Evolutionary conservation across 2,797 vertebrate species (phyloP), one percentile per base, ranked within the genome.

Genomic region (Hippoglossus hippoglossus): DNA sequence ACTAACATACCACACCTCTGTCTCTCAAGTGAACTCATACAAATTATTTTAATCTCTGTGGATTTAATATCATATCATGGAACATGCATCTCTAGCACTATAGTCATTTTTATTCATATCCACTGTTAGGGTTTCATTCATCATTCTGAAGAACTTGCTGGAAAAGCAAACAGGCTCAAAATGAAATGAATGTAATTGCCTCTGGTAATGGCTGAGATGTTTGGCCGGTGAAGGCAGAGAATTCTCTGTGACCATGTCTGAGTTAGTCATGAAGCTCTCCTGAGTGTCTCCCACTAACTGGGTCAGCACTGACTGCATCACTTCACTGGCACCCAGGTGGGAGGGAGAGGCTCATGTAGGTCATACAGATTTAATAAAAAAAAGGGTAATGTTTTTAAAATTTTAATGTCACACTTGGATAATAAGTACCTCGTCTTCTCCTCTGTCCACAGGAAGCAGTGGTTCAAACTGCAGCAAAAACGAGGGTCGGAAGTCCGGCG

Each of bases 381-480:
- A 44, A 41, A 44, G 22, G 3, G n/a, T 44, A 4, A 6, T 19
- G 6, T 26, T 18, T 39, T 39, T 70, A 6, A 12, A 1, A 15
- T 34, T 39, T 70, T 6, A 19, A 1, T 25, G 1, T 71, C 28
- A 50, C 31, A 19, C 26, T 67, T 31, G 0, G 10, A 56, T 68
- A 56, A 25, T 73, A 69, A 67, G 24, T 8, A 19, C 18, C 1
- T 12, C 57, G 11, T 83, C 15, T 58, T 67, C 7, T 60, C 11
- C 22, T 85, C 64, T 71, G 11, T 87, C 64, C 0, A 0, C 91
- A 99, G 98, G 96, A 87, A 99, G 97, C 92, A 99, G 97, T 0
- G 97, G 97, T 59, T 99, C 98, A 28, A 99, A 98, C 16, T 97
- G 97, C 93, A 98, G 96, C 2, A 96, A 98, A 89, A 95, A 96